phyloP scores from a whole-genome alignment of 2,888 invertebrate species.

The Tillus elongatus region DNA sequence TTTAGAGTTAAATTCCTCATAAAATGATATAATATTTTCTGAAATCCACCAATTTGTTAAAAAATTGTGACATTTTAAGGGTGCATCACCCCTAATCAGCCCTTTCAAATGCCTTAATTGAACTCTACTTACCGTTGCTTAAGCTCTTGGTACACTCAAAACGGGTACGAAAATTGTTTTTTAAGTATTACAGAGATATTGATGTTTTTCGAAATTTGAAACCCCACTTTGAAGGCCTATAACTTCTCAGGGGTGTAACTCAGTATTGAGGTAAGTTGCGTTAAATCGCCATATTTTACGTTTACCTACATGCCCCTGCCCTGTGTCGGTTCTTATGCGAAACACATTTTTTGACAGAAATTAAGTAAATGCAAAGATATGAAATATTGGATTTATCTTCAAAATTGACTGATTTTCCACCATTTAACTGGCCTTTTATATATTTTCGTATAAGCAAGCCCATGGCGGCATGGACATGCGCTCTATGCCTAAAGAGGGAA shows the following conservation, averaged over 20 bases:
- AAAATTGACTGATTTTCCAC: no score
- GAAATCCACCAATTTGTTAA: background rate
- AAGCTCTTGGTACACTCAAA: conserved; percentile 2
- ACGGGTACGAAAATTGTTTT: background rate
- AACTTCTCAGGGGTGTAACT: conserved; percentile 4
- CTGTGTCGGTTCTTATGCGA: conserved; percentile 1
- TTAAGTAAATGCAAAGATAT: background rate
- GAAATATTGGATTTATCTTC: background rate
- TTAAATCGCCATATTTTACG: conserved; percentile 1
- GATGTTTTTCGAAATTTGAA: background rate
- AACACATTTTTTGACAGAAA: no score
- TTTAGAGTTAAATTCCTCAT: background rate
- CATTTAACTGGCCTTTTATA: no score
- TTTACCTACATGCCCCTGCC: conserved; percentile 4
- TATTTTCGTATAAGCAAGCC: no score
- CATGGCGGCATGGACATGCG: no score
- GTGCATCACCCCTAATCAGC: conserved; percentile 2
- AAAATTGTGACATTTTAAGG: background rate
- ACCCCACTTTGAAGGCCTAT: background rate
- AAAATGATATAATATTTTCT: background rate
- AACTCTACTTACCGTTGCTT: background rate
- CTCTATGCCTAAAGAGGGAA: no score
- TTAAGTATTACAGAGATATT: background rate
- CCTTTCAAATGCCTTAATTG: background rate
- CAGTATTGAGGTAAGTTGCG: conserved; percentile 2